A percentile compares a stretch with the other conserved stretches of the same genome.
Conservation (phyloP, 2,888 invertebrate species). For the Conus canariensis region DNA sequence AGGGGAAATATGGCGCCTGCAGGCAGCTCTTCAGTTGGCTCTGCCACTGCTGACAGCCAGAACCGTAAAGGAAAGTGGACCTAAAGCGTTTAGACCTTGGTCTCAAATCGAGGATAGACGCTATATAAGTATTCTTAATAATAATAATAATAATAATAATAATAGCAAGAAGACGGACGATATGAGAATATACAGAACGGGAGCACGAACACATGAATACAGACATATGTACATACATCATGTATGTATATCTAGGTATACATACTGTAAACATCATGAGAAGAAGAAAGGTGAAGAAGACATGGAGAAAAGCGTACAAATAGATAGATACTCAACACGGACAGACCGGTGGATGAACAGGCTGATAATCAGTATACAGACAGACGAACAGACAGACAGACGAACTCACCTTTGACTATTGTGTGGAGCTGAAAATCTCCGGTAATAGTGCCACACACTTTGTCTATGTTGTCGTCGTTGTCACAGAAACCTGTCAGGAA, state of each 20-base stretch:
- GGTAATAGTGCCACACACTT: conserved; percentile 75
- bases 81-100: too few relatives aligned
- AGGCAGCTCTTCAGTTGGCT: too few relatives aligned
- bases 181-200: too few relatives aligned
- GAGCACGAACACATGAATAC: background rate
- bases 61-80: too few relatives aligned
- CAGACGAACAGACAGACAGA: background rate
- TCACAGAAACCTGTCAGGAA: conserved; percentile 68
- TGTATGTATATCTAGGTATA: too few relatives aligned
- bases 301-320: background rate
- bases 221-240: background rate
- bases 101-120: too few relatives aligned
- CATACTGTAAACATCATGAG: background rate
- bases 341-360: background rate
- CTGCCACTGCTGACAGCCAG: too few relatives aligned
- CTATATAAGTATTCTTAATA: too few relatives aligned
- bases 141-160: too few relatives aligned
- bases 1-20: too few relatives aligned
- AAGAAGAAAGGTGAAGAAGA: background rate
- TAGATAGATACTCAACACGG: background rate
- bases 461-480: conserved; percentile 64
- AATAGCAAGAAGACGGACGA: too few relatives aligned
- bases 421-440: conserved; percentile 78
- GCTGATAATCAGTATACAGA: background rate
- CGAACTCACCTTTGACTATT: conserved; percentile 76